Evolutionary conservation across 2,888 invertebrate genomes (phyloP), one percentile per base, ranked within the genome.

Genomic region (Monoplex corrugatus): DNA sequence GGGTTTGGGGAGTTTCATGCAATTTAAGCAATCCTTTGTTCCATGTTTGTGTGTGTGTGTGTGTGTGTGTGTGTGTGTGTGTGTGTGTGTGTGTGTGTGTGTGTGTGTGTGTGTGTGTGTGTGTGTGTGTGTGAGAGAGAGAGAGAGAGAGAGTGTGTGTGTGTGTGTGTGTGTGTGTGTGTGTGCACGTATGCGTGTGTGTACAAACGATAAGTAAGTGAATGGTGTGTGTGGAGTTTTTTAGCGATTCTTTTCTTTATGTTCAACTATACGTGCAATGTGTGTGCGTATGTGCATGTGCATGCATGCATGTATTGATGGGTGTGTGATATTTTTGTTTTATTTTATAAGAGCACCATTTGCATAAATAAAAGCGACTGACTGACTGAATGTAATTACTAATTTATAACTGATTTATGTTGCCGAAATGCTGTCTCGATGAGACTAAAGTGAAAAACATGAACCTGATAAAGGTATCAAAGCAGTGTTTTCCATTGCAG

Each of bases 401-500:
- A n/a, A n/a, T n/a, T n/a, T n/a, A n/a, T n/a, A n/a, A n/a, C n/a
- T n/a, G n/a, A n/a, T n/a, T n/a, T n/a, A n/a, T n/a, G n/a, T n/a
- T n/a, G n/a, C n/a, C n/a, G n/a, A n/a, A n/a, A n/a, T n/a, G n/a
- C n/a, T n/a, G n/a, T n/a, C n/a, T n/a, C n/a, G n/a, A n/a, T n/a
- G n/a, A n/a, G n/a, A n/a, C n/a, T n/a, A n/a, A n/a, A n/a, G n/a
- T n/a, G n/a, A n/a, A n/a, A n/a, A n/a, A n/a, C n/a, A n/a, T n/a
- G n/a, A n/a, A n/a, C n/a, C n/a, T n/a, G n/a, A n/a, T n/a, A n/a
- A n/a, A n/a, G n/a, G n/a, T n/a, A n/a, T n/a, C n/a, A n/a, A n/a
- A n/a, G n/a, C n/a, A n/a, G n/a, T n/a, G n/a, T n/a, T n/a, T n/a
- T 57, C 57, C 28, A 8, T 78, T 86, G 38, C 87, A 87, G 87